phyloP scores from a whole-genome alignment of 2,113 vertebrate genomes.

The Phalacrocorax brasilianus region DNA sequence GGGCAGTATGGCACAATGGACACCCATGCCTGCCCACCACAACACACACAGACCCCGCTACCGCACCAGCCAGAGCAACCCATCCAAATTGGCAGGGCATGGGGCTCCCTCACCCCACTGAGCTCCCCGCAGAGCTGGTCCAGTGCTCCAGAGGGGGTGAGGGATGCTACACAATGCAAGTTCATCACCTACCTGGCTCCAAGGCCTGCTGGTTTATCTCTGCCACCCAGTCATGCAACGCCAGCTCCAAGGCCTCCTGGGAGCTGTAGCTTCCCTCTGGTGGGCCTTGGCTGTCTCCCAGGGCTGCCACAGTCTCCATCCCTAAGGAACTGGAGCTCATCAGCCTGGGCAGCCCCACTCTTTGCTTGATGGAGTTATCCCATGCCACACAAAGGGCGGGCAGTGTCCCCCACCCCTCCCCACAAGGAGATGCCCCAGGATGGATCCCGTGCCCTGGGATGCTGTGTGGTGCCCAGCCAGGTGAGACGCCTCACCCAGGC shows the following conservation, averaged over 20 bases:
- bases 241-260: conserved; percentile 77
- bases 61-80: neutral
- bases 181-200: conserved; percentile 73
- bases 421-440: neutral
- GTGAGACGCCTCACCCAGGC: neutral
- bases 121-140: neutral
- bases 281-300: neutral
- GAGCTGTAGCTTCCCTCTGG: conserved; percentile 73
- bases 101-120: accelerated
- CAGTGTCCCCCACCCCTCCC: neutral
- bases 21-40: neutral
- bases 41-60: too few relatives aligned
- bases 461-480: neutral
- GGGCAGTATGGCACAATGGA: accelerated
- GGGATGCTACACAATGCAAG: accelerated
- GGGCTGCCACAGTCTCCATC: neutral
- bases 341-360: neutral
- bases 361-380: neutral
- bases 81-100: neutral
- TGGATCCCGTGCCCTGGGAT: neutral
- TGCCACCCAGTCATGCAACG: conserved; percentile 81
- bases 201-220: conserved; percentile 80
- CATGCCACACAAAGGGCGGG: accelerated
- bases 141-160: accelerated
- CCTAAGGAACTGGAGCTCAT: neutral